Evolutionary conservation across 2,113 vertebrate species (phyloP).

Genomic region (Leptodactylus fuscus): DNA sequence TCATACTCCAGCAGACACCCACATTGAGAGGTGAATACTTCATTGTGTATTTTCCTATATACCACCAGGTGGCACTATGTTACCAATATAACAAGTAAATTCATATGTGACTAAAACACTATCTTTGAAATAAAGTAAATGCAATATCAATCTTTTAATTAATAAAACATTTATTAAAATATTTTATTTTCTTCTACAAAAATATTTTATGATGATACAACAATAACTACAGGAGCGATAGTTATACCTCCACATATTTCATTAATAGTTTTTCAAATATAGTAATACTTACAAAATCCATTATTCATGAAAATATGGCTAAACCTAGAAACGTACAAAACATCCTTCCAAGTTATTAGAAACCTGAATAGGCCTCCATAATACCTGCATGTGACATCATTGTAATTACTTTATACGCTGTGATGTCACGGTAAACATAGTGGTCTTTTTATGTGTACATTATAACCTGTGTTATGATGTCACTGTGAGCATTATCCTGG

Average conservation of each 20-base stretch:
- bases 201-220: conserved; percentile 6
- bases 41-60: not conserved
- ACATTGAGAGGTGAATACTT: not conserved
- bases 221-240: not conserved
- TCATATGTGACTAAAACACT: no score
- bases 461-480: no score
- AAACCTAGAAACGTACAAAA: no score
- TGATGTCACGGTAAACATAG: no score
- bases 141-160: not conserved
- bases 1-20: not conserved
- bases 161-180: conserved; percentile 33
- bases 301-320: not conserved
- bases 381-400: no score
- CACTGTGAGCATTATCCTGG: no score
- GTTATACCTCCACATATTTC: not conserved
- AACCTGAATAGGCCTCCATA: no score
- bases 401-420: no score
- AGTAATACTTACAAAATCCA: not conserved
- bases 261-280: not conserved
- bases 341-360: no score
- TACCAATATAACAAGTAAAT: not conserved
- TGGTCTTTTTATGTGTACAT: no score
- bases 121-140: no score
- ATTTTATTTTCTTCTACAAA: conserved; percentile 21
- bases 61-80: not conserved